These are phyloP conservation scores for Drosophila flavopinicola DNA, from an alignment of 2,888 invertebrate species.

Conservation along the genomic window DNA sequence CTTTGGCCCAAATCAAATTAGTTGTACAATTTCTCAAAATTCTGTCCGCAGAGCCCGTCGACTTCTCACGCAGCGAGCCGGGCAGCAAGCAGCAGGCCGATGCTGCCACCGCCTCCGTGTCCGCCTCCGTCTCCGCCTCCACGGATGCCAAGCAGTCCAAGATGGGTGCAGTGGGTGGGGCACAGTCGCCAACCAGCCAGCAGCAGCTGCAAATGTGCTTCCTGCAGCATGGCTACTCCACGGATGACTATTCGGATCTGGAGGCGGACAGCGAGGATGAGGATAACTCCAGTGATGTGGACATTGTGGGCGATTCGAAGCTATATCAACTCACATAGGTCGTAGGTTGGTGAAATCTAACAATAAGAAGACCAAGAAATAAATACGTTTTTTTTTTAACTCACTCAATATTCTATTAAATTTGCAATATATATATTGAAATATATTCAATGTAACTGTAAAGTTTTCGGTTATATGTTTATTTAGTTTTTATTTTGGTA, in stretches of 20 bases:
- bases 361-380: conserved; percentile 5
- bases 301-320: conserved; percentile 84
- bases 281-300: conserved; percentile 84
- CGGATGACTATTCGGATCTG: conserved; percentile 83
- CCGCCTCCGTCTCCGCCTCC: conserved; percentile 19
- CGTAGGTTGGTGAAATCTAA: not conserved
- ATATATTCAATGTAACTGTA: not conserved
- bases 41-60: conserved; percentile 82
- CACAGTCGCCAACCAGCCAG: conserved; percentile 43
- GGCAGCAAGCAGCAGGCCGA: conserved; percentile 54
- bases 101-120: conserved; percentile 35
- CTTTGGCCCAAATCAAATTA: conserved; percentile 63
- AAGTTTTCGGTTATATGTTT: not conserved
- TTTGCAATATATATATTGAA: not conserved
- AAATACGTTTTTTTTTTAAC: not conserved
- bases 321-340: conserved; percentile 82
- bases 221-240: conserved; percentile 82
- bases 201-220: conserved; percentile 77
- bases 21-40: conserved; percentile 50
- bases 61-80: conserved; percentile 83
- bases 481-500: not conserved
- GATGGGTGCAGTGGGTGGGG: conserved; percentile 12
- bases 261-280: conserved; percentile 80
- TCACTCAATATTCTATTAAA: not conserved
- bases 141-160: conserved; percentile 54